phyloP scores from a whole-genome alignment of 2,797 vertebrate genomes.

The Myotis findleyi region DNA sequence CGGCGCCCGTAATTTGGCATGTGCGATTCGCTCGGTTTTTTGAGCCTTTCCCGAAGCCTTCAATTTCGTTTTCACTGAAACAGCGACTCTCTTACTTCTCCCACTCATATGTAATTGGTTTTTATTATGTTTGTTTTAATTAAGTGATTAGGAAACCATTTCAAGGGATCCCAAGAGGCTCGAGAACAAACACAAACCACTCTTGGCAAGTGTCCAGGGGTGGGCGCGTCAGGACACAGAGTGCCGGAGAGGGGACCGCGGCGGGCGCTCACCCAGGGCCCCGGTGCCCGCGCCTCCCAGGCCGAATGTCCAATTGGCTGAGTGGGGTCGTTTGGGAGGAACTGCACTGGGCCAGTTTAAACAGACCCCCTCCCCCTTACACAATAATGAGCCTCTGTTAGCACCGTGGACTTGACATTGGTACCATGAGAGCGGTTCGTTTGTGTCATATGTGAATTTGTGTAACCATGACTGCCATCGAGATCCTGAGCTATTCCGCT shows the following conservation, averaged over 20 bases:
- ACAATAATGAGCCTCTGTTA: background rate
- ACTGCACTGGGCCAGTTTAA: background rate
- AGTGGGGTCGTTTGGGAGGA: background rate
- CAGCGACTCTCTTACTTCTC: constrained; percentile 18
- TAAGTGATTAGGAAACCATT: constrained; percentile 60
- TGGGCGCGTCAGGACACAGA: background rate
- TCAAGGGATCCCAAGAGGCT: constrained; percentile 10
- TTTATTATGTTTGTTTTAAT: constrained; percentile 70
- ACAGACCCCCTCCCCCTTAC: background rate
- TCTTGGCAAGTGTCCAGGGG: background rate
- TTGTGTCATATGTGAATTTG: background rate
- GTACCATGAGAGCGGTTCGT: no score
- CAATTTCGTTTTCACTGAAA: constrained; percentile 61
- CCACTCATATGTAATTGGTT: constrained; percentile 58
- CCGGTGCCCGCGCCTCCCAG: fast-evolving
- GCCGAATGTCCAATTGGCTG: background rate
- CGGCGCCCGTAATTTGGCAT: background rate
- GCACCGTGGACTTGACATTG: background rate
- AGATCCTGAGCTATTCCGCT: background rate
- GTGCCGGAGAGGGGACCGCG: background rate
- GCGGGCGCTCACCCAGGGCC: fast-evolving
- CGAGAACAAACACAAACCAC: constrained; percentile 33
- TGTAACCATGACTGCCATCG: background rate
- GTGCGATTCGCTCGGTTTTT: background rate
- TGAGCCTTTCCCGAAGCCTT: constrained; percentile 39